Base-by-base conservation (phyloP, 2,888 invertebrate genomes). In the Megamerina dolium region DNA sequence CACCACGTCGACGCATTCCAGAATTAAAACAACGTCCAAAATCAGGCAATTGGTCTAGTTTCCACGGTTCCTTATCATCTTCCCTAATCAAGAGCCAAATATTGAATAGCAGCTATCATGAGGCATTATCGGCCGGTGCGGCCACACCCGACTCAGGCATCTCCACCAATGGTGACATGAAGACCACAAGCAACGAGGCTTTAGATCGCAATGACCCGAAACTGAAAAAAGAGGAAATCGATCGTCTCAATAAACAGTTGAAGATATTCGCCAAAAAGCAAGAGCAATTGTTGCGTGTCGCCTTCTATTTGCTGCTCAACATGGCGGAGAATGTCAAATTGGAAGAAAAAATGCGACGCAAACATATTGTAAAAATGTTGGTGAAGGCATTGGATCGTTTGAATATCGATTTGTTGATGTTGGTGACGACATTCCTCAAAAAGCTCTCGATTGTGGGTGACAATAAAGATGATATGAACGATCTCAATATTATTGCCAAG, bases 261-360 rank as follows among this genome's bases (percentile, higher is more conserved):
- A 83, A 85, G 61, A 79, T 82, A 29, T 76, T 94, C 45, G 87
- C 92, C 12, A 86, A 85, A 61, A 93, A 95, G 70, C 96, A 97
- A 67, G 94, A 96, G 61, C 90, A 93, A 63, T 75, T 96, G 17
- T 73, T 96, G 23, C 76, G 92, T 68, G 94, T 93, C 34, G 88
- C 91, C 3, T 90, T 91, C 68, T 93, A 94, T 70, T 78, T 99
- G 64, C 75, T 99, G 41, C 74, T 96, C 37, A 97, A 99, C 69
- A 86, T 99, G 70, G 89, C 96, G 4, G 94, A 95, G 71, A 96
- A 95, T 75, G 81, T 89, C 8, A 87, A 87, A 67, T 87, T 96
- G 3, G 97, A 97, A 72, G 87, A 92, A 72, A 99, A 99, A 75
- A 97, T 99, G 90, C 83, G 90, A 20, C 89, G 91, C 60, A 88